Evolutionary conservation across 2,888 invertebrate species (phyloP), one percentile per base, ranked within the genome.

Genomic region (Graphium colonna): DNA sequence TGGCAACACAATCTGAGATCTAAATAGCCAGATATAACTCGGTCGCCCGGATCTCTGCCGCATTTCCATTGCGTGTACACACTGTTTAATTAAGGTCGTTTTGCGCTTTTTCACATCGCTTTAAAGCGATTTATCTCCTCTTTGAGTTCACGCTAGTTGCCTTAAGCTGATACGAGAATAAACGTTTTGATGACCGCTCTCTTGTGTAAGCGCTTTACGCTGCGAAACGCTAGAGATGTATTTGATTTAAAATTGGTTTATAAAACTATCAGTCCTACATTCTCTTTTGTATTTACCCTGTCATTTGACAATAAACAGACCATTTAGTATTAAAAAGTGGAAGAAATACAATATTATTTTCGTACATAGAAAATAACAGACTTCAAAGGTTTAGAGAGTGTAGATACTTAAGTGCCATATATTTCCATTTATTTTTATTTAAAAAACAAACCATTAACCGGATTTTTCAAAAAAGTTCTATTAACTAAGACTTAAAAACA

Each of bases 31-130:
- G 61, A 64, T 62, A 64, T 67, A 64, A 64, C 62, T 51, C 33
- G 51, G 49, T 55, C 59, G 52, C 38, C 39, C 64, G 67, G 65
- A 77, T 79, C 74, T 79, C 62, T 76, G 80, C 76, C 81, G 71
- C 68, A 70, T 69, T 68, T 75, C 75, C 73, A 73, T 39, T 41
- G 26, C 13, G 13, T 36, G 36, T n/a, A n/a, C 33, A 47, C 45
- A 10, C 51, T 42, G 65, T 67, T 73, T 77, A 76, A 73, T 75
- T 77, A 77, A 61, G 50, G 56, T 64, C 61, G 61, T 65, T 71
- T 71, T 73, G 63, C 62, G 55, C 60, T 63, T 69, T 67, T 67
- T 61, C 49, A 54, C 53, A 54, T 54, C 21, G 12, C 17, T 12
- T 31, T 17, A 13, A 9, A 2, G 31, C 45, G 36, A 50, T 54